Conservation (phyloP, 2,797 vertebrate genomes). For the Sebastes baramenuke region DNA sequence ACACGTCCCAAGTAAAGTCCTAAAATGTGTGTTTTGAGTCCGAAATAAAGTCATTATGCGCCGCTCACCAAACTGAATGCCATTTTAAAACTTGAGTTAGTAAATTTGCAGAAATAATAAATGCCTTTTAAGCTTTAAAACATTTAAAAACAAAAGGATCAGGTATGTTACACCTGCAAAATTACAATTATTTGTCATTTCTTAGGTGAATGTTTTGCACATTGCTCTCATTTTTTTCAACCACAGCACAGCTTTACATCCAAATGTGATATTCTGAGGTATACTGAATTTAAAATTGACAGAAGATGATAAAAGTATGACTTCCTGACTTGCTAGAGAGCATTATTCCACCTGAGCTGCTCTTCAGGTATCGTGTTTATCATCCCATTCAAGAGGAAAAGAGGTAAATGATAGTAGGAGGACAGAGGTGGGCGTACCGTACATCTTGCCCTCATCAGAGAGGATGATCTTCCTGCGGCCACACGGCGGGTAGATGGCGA, state of each 20-base stretch:
- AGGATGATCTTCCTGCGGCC: slow-evolving; percentile 96
- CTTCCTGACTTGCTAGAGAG: not conserved
- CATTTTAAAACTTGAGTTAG: not conserved
- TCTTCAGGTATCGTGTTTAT: not conserved
- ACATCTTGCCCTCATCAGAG: slow-evolving; percentile 98
- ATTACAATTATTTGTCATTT: not conserved
- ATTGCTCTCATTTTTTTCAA: not conserved
- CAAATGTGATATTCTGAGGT: not conserved
- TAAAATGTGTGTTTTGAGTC: not conserved
- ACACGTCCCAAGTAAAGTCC: not conserved
- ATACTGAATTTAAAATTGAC: not conserved
- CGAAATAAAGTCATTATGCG: not conserved
- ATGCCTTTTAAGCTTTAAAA: not conserved
- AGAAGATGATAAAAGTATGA: not conserved
- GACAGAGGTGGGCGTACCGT: slow-evolving; percentile 86
- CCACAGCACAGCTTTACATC: not conserved
- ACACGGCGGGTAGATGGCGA: slow-evolving; percentile 96
- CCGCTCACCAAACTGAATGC: not conserved
- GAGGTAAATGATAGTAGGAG: not conserved
- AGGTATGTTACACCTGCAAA: not conserved
- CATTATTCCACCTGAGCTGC: not conserved
- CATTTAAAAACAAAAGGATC: not conserved
- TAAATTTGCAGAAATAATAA: not conserved
- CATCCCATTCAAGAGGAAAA: not conserved
- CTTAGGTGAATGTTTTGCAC: not conserved